Evolutionary conservation across 2,797 vertebrate genomes (phyloP).

Genomic region (Smutsia temminckii): DNA sequence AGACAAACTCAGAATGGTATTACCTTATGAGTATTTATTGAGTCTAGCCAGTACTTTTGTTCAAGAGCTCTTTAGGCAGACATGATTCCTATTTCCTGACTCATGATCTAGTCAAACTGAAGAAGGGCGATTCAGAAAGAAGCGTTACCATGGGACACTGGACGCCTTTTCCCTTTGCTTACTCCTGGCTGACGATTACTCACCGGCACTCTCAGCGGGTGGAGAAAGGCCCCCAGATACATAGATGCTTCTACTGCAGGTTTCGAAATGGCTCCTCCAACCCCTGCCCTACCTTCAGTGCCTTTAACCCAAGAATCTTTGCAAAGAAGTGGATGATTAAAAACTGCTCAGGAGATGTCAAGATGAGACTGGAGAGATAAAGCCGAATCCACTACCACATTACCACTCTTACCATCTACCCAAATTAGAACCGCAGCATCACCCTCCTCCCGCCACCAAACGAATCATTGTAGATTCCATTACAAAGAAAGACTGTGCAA

Average conservation of each 20-base stretch:
- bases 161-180: not conserved
- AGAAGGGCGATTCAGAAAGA: not conserved
- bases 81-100: not conserved
- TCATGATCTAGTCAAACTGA: not conserved
- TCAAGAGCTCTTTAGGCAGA: not conserved
- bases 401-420: not conserved
- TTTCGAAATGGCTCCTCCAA: not conserved
- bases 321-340: not conserved
- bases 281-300: not conserved
- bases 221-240: not conserved
- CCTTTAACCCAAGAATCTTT: not conserved
- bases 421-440: not conserved
- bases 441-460: not conserved
- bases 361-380: not conserved
- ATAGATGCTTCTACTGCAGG: not conserved
- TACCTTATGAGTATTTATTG: not conserved
- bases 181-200: not conserved
- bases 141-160: not conserved
- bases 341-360: not conserved
- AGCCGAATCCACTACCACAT: not conserved
- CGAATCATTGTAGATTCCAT: not conserved
- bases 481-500: constrained; percentile 62
- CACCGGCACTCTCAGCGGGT: not conserved
- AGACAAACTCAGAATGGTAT: not conserved
- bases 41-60: not conserved